phyloP scores from a whole-genome alignment of 2,113 vertebrate genomes.

The Seriola quinqueradiata region DNA sequence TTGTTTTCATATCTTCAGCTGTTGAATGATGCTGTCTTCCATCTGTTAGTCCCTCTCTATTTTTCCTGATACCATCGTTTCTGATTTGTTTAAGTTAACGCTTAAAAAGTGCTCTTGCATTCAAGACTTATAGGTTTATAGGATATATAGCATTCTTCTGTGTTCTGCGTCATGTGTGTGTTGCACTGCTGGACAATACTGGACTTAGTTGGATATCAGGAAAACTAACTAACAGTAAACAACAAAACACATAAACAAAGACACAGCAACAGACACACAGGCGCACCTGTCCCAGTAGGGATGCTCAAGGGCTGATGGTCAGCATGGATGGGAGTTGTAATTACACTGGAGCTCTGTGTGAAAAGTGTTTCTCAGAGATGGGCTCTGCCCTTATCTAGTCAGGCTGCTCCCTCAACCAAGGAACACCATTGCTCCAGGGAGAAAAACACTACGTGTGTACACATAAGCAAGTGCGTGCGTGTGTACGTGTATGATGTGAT shows the following conservation, averaged over 20 bases:
- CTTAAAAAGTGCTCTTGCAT: background rate
- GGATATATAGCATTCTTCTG: background rate
- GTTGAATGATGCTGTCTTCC: background rate
- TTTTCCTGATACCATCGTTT: no score
- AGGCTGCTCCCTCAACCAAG: constrained; percentile 46
- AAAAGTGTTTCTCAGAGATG: constrained; percentile 47
- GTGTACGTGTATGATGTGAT: constrained; percentile 1
- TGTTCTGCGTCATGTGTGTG: background rate
- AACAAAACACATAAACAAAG: constrained; percentile 2
- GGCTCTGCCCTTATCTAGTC: constrained; percentile 57
- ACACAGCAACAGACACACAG: background rate
- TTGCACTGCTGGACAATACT: background rate
- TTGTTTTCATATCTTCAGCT: background rate
- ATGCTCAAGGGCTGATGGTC: constrained; percentile 21
- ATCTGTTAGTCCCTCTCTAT: background rate
- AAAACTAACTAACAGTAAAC: background rate
- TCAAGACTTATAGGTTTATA: background rate
- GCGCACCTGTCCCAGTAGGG: background rate
- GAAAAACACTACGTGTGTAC: constrained; percentile 17
- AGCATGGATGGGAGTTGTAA: constrained; percentile 48
- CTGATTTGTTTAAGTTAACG: background rate
- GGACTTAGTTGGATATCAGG: background rate
- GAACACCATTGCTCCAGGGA: constrained; percentile 32
- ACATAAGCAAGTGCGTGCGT: background rate
- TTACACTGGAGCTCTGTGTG: constrained; percentile 48